A percentile compares a stretch with the other conserved stretches of the same genome.
Conservation (phyloP, 1,140 invertebrate species). For the Psix sp. region DNA sequence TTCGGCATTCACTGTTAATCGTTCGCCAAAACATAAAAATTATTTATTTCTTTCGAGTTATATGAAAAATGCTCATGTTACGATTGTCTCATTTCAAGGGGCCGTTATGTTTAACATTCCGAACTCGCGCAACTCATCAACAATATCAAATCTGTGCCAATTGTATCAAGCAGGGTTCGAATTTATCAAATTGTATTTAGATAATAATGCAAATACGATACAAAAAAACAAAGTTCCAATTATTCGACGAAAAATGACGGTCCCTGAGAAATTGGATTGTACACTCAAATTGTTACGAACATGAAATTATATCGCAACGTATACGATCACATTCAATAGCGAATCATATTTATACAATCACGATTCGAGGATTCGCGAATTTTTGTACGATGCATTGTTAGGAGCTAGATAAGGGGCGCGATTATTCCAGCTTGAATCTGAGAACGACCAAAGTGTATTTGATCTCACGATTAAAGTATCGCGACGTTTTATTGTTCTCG, state of each 20-base stretch:
- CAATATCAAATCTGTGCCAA: constrained; percentile 38
- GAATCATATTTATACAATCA: constrained; percentile 6
- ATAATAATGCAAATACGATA: background rate
- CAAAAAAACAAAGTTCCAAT: background rate
- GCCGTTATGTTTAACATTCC: constrained; percentile 30
- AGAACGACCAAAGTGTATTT: constrained; percentile 33
- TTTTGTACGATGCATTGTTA: constrained; percentile 15
- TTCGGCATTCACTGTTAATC: too few relatives aligned
- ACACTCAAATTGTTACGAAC: too few relatives aligned
- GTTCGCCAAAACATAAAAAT: too few relatives aligned
- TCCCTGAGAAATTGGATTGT: too few relatives aligned
- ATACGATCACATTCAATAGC: constrained; percentile 17
- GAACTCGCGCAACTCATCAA: constrained; percentile 14
- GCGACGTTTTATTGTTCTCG: constrained; percentile 2
- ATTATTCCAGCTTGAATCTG: constrained; percentile 15
- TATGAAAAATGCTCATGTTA: constrained; percentile 19
- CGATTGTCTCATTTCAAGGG: constrained; percentile 4
- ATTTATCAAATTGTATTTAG: background rate
- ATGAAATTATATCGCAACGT: constrained; percentile 16
- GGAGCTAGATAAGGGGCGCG: too few relatives aligned
- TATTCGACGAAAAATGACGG: background rate
- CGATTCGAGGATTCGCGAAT: constrained; percentile 9
- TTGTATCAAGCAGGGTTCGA: background rate
- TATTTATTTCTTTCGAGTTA: constrained; percentile 8
- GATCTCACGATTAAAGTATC: constrained; percentile 28